Base-by-base conservation (phyloP, 2,888 invertebrate genomes). In the Ecliptopera silaceata region DNA sequence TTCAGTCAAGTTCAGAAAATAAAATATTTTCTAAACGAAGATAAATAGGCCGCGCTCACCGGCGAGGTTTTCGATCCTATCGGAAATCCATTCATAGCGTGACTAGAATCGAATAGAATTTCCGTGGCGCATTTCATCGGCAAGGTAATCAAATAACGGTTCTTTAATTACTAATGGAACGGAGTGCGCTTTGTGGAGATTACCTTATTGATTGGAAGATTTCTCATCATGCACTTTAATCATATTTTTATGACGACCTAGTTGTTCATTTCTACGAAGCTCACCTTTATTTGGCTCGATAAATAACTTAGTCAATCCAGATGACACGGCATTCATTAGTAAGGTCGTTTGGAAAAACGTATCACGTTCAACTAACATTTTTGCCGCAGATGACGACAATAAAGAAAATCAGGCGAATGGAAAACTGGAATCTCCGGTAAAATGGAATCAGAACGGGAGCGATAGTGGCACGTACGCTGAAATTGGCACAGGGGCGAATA, bases 391-490 rank as follows among this genome's bases (percentile, higher is more conserved):
- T 66, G 90, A 91, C 59, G 90, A 91, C 78, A 90, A 91, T 77
- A 91, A 90, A 79, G 91, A 91, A 68, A 91, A 91, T 61, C 91
- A 91, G 69, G 82, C 88, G 4, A 91, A 91, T 57, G 91, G 91
- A 6, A 91, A 91, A 73, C 74, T 90, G 3, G 91, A 90, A 39
- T 91, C 91, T 3, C 91, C 91, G 0, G 79, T 90, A 22, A 88
- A 85, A 75, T 91, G 91, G 91, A 82, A 82, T 49, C 91, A 90
- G 61, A 91, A 91, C 51, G 91, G 91, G 3, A 90, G 91, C 46
- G 92, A 92, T 63, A 91, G 91, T 60, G 91, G 91, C 1, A 92
- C 92, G 12, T 92, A 92, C 61, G 92, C 92, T 10, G 92, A 92
- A 71, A 91, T 91, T 13, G 89, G 91, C 4, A 88, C 82, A 11